Evolutionary conservation across 23 tunicate genomes (phyloP).

Genomic region (Halocynthia aurantium): DNA sequence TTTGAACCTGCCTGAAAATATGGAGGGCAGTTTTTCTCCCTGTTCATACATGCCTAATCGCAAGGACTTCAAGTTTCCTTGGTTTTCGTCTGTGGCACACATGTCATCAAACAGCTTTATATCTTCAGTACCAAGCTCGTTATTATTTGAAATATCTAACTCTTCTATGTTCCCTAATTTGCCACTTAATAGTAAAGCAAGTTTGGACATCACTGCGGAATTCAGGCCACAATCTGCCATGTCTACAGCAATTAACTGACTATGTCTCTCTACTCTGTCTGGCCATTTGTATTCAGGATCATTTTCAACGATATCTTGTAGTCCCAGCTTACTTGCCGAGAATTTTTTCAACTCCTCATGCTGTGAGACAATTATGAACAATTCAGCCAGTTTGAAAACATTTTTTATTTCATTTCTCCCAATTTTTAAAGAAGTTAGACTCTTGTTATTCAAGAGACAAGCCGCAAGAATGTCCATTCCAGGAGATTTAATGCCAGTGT

Average conservation of each 20-base stretch:
- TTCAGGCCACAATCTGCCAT: conserved; percentile 23
- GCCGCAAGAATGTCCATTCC: conserved; percentile 50
- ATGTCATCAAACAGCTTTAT: conserved; percentile 23
- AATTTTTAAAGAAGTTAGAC: conserved; percentile 14
- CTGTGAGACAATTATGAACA: conserved; percentile 16
- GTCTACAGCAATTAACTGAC: conserved; percentile 12
- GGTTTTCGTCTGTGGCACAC: background rate
- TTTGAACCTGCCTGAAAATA: too few relatives aligned
- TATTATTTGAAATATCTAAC: conserved; percentile 50
- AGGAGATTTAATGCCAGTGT: conserved; percentile 31
- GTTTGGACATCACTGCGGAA: conserved; percentile 13
- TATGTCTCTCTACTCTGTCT: background rate
- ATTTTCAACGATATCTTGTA: conserved; percentile 1
- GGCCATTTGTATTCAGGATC: background rate
- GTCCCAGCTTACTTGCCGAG: background rate
- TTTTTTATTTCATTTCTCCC: conserved; percentile 34
- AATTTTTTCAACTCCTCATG: background rate
- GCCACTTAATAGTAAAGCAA: conserved; percentile 4
- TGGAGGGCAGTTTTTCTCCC: too few relatives aligned
- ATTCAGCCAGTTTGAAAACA: conserved; percentile 10
- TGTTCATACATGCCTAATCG: too few relatives aligned
- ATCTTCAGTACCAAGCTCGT: conserved; percentile 25
- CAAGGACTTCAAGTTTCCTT: too few relatives aligned
- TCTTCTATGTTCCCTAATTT: conserved; percentile 21
- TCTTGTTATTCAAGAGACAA: conserved; percentile 21